Evolutionary conservation across 2,113 vertebrate species (phyloP), one percentile per base, ranked within the genome.

Genomic region (Syngnathus scovelli): DNA sequence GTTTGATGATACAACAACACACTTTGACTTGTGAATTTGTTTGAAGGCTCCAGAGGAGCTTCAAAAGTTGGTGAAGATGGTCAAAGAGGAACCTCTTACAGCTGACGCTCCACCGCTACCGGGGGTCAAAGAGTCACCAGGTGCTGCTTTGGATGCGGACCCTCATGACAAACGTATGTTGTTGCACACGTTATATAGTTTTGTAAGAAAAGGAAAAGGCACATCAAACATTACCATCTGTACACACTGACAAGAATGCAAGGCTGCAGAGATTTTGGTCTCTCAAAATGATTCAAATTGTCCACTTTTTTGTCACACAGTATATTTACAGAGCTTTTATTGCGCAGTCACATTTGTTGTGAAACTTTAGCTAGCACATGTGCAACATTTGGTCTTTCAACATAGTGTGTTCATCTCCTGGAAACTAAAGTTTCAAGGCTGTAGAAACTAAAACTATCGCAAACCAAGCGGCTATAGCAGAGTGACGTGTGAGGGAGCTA

Each of bases 31-130:
- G 37, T 37, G 11, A 48, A 48, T 16, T 6, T 62, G 6, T 67
- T 36, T 11, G n/a, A 73, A 93, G 92, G 52, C 79, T 73, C 78
- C 88, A n/a, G 83, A 89, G 44, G 83, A 89, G 68, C 87, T 92
- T 27, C 70, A 89, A 69, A 74, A 64, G 59, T 78, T 93, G 59
- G 84, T 91, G 41, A 75, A 61, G n/a, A 46, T 88, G 68, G 89
- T 93, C n/a, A 88, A 65, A 55, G 78, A 90, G 7, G 81, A 90
- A 67, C 78, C 88, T 60, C 72, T 90, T 71, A 74, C 88, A 4
- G 69, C 67, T n/a, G 86, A 89, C 13, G 70, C 80, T 51, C 88
- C 77, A 12, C 89, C 89, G 0, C 70, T 91, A 16, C 87, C 90
- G 54, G 77, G 76, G 39, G 71, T 51, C n/a, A 75, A 52, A 66